Evolutionary conservation across 2,888 invertebrate species (phyloP), one percentile per base, ranked within the genome.

Genomic region (Acronicta aceris): DNA sequence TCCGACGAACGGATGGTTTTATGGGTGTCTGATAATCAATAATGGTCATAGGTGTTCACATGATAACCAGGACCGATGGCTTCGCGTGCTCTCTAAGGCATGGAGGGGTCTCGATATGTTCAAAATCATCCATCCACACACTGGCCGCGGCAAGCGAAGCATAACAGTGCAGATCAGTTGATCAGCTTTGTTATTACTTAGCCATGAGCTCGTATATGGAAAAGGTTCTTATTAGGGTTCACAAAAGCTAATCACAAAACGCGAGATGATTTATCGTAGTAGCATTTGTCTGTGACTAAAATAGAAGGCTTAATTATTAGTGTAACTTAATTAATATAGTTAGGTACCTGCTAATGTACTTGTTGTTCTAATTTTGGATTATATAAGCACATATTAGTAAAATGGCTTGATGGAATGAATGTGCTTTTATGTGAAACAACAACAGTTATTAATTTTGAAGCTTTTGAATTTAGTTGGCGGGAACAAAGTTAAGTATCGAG

Each of bases 211-310:
- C 21, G 2, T 21, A 3, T 4, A 4, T 21, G 4, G 2, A 2
- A 21, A 21, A 21, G 21, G 21, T 21, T 21, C 27, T 27, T 6
- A 7, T 7, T 27, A 72, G 73, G 71, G 70, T 77, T 52, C 55
- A 63, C 65, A 42, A 65, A 69, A 59, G 63, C 62, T 62, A 56
- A 77, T 74, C 64, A 71, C 56, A 60, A 63, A 25, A 45, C 47
- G 54, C 38, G 21, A 43, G 58, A 64, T 76, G 71, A 77, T 78
- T 77, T 67, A 78, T 78, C 60, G 62, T 55, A 45, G 38, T 47
- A 59, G 40, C 71, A 71, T 73, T 77, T 76, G 74, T 71, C 63
- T 65, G 53, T 62, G 73, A 71, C 58, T 77, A 49, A 55, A 71
- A 67, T 63, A 63, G 55, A 45, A 61, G 48, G 40, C 42, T n/a